These are phyloP conservation scores for Ptycholaimellus sp. DNA, from an alignment of 2,888 invertebrate species.

Conservation along the genomic window DNA sequence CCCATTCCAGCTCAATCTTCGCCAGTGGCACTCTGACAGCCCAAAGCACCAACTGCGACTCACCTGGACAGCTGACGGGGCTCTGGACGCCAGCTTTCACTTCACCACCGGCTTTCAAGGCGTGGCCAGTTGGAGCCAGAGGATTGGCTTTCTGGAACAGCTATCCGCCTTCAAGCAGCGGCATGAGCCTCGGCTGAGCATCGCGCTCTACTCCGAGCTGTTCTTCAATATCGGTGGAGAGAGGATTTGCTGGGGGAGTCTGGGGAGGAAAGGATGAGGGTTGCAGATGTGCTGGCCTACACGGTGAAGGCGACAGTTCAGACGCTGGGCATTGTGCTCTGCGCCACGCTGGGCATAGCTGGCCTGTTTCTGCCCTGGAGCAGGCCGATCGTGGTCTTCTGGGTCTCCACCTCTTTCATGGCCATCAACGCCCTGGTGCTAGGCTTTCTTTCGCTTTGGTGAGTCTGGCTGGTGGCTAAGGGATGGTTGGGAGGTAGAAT, in stretches of 20 bases:
- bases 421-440: background rate
- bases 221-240: background rate
- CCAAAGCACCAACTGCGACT: background rate
- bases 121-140: background rate
- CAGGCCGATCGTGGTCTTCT: background rate
- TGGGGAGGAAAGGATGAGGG: too few species aligned
- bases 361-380: background rate
- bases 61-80: too few species aligned
- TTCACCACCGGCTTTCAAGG: background rate
- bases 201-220: background rate
- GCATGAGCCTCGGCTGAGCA: too few species aligned
- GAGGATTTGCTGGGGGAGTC: too few species aligned
- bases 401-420: background rate
- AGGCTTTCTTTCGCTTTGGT: background rate
- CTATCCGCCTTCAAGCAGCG: background rate
- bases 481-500: too few species aligned
- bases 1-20: background rate
- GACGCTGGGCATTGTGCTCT: conserved; percentile 1
- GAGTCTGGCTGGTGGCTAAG: background rate
- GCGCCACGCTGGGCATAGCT: background rate
- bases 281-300: too few species aligned
- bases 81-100: too few species aligned
- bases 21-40: background rate
- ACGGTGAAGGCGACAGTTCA: too few species aligned
- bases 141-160: too few species aligned